A percentile compares a stretch with the other conserved stretches of the same genome.
phyloP scores from a whole-genome alignment of 2,113 vertebrate genomes.

The Asarcornis scutulata region DNA sequence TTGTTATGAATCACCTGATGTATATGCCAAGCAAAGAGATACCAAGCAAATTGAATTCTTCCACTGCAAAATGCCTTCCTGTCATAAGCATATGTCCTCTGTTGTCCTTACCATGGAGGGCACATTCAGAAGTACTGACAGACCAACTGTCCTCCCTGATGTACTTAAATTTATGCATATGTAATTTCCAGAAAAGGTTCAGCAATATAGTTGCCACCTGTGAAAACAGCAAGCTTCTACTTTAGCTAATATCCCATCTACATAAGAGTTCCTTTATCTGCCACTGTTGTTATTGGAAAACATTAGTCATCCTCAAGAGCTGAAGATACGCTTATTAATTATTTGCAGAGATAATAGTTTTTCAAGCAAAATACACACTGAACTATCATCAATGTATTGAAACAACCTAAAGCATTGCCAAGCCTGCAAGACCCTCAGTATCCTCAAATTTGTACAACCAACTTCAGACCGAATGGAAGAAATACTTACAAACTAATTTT shows the following conservation, averaged over 20 bases:
- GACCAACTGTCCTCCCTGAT: not conserved
- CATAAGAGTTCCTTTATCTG: not conserved
- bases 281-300: not conserved
- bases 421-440: not conserved
- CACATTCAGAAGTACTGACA: not conserved
- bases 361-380: not conserved
- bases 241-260: not conserved
- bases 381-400: not conserved
- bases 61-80: not conserved
- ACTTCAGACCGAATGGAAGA: not conserved
- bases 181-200: not conserved
- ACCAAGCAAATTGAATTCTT: slow-evolving; percentile 13
- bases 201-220: not conserved
- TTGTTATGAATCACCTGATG: slow-evolving; percentile 74
- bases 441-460: not conserved
- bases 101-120: not conserved
- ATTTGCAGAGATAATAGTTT: not conserved
- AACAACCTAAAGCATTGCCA: not conserved
- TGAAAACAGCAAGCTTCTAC: not conserved
- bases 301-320: not conserved
- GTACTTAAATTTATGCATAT: not conserved
- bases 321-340: not conserved
- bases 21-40: not conserved
- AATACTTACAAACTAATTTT: rapidly evolving
- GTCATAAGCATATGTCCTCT: not conserved